A percentile compares a stretch with the other conserved stretches of the same genome.
phyloP scores from a whole-genome alignment of 2,797 vertebrate genomes.

The Chelonia mydas region DNA sequence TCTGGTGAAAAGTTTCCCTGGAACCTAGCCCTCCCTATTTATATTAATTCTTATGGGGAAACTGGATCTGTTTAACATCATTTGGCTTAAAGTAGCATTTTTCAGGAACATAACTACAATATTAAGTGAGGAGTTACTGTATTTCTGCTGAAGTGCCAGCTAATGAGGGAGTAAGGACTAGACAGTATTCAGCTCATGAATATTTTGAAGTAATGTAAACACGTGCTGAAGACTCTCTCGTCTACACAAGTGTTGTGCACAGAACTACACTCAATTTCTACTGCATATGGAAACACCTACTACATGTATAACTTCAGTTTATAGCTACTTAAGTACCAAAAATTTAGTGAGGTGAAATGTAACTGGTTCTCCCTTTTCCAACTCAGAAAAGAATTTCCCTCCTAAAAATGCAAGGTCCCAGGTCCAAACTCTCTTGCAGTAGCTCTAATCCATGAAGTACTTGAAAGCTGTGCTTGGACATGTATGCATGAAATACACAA shows the following conservation, averaged over 20 bases:
- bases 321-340: fast-evolving
- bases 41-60: too few relatives aligned
- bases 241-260: not conserved
- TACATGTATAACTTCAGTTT: not conserved
- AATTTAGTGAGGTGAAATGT: not conserved
- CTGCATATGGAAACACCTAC: not conserved
- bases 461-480: not conserved
- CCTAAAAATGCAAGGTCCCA: not conserved
- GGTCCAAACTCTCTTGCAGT: not conserved
- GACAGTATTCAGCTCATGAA: not conserved
- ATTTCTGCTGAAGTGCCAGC: not conserved
- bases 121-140: too few relatives aligned
- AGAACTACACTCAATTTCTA: not conserved
- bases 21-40: too few relatives aligned
- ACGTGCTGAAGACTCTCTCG: too few relatives aligned
- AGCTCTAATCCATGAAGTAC: not conserved
- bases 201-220: not conserved
- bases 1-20: too few relatives aligned
- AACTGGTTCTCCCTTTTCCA: not conserved
- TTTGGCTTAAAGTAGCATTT: too few relatives aligned
- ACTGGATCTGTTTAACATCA: too few relatives aligned
- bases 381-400: not conserved
- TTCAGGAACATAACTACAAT: too few relatives aligned
- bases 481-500: fast-evolving
- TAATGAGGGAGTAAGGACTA: not conserved